phyloP scores from a whole-genome alignment of 2,113 vertebrate species.

The Mormyrus lacerda region DNA sequence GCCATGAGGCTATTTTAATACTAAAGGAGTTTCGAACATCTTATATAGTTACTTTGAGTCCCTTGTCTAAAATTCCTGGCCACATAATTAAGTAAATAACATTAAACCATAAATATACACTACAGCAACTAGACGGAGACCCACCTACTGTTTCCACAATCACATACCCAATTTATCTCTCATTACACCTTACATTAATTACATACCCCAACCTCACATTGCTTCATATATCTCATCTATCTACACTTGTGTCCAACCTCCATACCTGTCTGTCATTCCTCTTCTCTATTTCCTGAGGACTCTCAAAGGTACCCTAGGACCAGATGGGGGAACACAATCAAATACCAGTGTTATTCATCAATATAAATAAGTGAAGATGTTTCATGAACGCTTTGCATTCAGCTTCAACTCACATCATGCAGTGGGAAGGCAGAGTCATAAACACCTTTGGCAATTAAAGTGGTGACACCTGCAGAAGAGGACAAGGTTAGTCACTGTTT shows the following conservation, averaged over 20 bases:
- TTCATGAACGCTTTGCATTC: background rate
- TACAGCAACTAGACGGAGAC: background rate
- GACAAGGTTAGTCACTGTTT: background rate
- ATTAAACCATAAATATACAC: background rate
- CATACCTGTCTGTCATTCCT: constrained; percentile 88
- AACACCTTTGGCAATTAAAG: constrained; percentile 81
- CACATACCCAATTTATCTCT: background rate
- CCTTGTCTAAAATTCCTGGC: background rate
- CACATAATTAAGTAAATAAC: background rate
- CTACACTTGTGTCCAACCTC: background rate
- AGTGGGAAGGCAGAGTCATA: constrained; percentile 91
- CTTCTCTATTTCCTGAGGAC: constrained; percentile 60
- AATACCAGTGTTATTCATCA: background rate
- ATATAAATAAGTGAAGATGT: background rate
- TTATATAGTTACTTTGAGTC: background rate
- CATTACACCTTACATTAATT: background rate
- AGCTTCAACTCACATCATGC: constrained; percentile 76
- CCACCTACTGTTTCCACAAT: background rate
- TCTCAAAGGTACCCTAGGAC: constrained; percentile 77
- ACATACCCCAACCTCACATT: background rate
- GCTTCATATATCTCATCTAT: background rate
- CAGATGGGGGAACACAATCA: constrained; percentile 7
- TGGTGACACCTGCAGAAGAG: constrained; percentile 71
- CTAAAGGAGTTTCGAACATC: background rate
- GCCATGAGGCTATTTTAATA: background rate